These are phyloP conservation scores for Ferrisia virgata DNA, from an alignment of 2,888 invertebrate genomes.

Conservation along the genomic window DNA sequence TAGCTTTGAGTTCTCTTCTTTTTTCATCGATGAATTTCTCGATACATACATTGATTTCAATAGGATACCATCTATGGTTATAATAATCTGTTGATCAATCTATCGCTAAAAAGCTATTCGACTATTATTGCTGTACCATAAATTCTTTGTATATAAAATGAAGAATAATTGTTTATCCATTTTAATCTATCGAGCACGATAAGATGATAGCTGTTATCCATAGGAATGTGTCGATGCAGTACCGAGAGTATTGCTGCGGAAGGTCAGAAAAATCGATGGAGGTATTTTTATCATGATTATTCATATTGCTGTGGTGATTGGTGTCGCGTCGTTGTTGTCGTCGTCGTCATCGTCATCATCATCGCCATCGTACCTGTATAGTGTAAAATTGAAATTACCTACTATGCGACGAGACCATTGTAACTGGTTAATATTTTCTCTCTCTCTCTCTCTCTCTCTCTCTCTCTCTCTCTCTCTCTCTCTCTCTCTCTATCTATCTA, in stretches of 20 bases:
- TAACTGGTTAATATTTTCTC: neutral
- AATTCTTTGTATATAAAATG: neutral
- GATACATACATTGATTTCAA: no score
- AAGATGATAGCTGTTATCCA: neutral
- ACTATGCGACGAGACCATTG: neutral
- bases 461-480: no score
- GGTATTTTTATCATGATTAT: neutral
- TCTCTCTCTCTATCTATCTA: no score
- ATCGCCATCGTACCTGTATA: neutral
- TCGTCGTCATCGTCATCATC: neutral
- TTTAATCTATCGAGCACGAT: neutral
- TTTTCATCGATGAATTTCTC: no score
- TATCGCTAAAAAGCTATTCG: neutral
- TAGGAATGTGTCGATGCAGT: neutral
- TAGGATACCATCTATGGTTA: no score
- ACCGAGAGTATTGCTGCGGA: neutral
- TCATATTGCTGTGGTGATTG: neutral
- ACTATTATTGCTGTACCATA: neutral
- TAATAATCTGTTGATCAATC: neutral
- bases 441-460: no score
- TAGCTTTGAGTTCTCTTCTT: no score
- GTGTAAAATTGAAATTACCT: neutral
- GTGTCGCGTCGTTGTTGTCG: no score
- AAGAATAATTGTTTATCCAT: neutral
- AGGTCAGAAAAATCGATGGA: neutral